Evolutionary conservation across 1,140 invertebrate genomes (phyloP).

Genomic region (Drosophila bocqueti): DNA sequence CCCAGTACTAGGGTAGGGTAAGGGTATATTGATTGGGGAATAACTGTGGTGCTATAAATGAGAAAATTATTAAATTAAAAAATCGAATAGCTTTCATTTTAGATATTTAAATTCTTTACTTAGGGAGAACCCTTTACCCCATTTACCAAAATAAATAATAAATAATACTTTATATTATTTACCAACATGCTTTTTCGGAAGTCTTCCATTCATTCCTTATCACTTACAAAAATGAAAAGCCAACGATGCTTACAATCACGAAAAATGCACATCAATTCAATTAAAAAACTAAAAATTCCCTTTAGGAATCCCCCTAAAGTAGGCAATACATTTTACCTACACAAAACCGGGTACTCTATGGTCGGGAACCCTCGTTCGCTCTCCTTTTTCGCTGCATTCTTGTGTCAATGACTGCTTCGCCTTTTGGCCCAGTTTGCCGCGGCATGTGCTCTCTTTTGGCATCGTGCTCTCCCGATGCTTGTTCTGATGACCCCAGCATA

Average conservation of each 20-base stretch:
- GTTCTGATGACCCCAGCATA: slow-evolving; percentile 72
- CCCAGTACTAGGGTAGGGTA: neutral
- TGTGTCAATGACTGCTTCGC: slow-evolving; percentile 78
- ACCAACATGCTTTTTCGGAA: too few species aligned
- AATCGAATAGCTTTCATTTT: neutral
- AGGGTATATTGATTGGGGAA: neutral
- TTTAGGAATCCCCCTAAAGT: neutral
- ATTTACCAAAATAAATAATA: too few species aligned
- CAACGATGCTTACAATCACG: neutral
- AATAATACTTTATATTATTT: neutral
- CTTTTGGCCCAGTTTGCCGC: slow-evolving; percentile 73
- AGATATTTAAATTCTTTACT: neutral
- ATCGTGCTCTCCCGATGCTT: slow-evolving; percentile 3
- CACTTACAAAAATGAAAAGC: neutral
- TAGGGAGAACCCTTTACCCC: neutral
- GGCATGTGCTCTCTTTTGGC: slow-evolving; percentile 19
- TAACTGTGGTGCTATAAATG: too few species aligned
- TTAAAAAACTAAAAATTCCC: neutral
- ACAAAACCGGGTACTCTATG: slow-evolving; percentile 5
- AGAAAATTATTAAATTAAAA: neutral
- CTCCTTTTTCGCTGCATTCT: slow-evolving; percentile 27
- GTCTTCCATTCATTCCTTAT: too few species aligned
- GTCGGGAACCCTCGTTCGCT: neutral
- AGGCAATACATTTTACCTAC: neutral
- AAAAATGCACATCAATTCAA: neutral